Base-by-base conservation (phyloP, 2,888 invertebrate genomes). In the Trilocha varians region DNA sequence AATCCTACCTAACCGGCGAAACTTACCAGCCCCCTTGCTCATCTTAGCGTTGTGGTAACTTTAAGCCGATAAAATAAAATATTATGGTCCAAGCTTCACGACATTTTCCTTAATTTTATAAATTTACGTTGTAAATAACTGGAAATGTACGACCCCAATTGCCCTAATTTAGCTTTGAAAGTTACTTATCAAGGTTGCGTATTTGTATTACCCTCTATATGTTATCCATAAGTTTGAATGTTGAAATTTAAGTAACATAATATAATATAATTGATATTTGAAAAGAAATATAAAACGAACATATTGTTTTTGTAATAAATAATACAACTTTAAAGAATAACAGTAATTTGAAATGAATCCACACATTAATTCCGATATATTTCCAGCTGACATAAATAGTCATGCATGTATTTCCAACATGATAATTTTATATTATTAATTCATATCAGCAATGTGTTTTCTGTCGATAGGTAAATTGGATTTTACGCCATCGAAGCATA, bases 51-150 rank as follows among this genome's bases (percentile, higher is more conserved):
- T 55, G 65, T 73, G 25, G 71, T 76, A 76, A 80, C 80, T 76
- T 77, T 70, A 76, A 76, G 73, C 70, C 72, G 79, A 83, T 84
- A 79, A 79, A 82, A 82, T 82, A 79, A 79, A 82, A 82, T 79
- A 78, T 74, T 68, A 74, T 71, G 69, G 63, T 59, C 62, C 56
- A 55, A 62, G 70, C 65, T 65, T 65, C 60, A 68, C 67, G 69
- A 73, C 72, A 71, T 71, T 67, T 64, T 67, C 68, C 62, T 67
- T 74, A 73, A 83, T 79, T 78, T 77, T 66, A 68, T 67, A 65
- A 76, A 78, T 78, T 78, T 69, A 74, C 68, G 69, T 65, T 66
- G 72, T 73, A 76, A 78, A 80, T 77, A 74, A 67, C 67, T 70
- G 46, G 51, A 71, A 79, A 78, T 72, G 73, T 77, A 75, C 64